These are phyloP conservation scores for Panzeria rudis DNA, from an alignment of 2,888 invertebrate species.

Conservation along the genomic window DNA sequence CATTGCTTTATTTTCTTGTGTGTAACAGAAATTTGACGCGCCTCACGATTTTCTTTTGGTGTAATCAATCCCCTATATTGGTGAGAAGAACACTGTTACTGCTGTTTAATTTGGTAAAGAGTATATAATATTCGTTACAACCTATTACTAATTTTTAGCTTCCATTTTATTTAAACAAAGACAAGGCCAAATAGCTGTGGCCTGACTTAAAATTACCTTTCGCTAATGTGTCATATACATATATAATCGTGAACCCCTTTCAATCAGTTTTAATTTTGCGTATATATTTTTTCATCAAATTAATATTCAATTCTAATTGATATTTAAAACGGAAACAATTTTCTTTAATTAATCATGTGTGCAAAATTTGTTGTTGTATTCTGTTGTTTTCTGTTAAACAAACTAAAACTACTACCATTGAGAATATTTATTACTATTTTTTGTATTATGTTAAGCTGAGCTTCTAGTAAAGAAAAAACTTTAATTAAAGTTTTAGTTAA, in stretches of 20 bases:
- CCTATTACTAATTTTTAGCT: neutral
- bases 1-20: no score
- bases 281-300: neutral
- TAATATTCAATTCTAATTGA: conserved; percentile 30
- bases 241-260: conserved; percentile 14
- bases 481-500: conserved; percentile 49
- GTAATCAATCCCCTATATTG: no score
- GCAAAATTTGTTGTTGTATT: conserved; percentile 23
- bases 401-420: neutral
- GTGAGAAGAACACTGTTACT: no score
- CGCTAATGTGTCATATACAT: conserved; percentile 63
- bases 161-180: neutral
- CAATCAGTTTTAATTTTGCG: conserved; percentile 11
- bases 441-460: conserved; percentile 10
- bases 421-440: conserved; percentile 10
- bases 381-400: neutral
- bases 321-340: conserved; percentile 62
- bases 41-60: no score
- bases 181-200: conserved; percentile 42
- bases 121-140: neutral
- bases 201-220: conserved; percentile 50
- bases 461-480: conserved; percentile 19
- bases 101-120: no score
- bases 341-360: conserved; percentile 64
- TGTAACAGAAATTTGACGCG: no score